Percentiles rank a stretch among this genome's conserved stretches.
Evolutionary conservation across 2,797 vertebrate species (phyloP).

Genomic region (Podarcis siculus): DNA sequence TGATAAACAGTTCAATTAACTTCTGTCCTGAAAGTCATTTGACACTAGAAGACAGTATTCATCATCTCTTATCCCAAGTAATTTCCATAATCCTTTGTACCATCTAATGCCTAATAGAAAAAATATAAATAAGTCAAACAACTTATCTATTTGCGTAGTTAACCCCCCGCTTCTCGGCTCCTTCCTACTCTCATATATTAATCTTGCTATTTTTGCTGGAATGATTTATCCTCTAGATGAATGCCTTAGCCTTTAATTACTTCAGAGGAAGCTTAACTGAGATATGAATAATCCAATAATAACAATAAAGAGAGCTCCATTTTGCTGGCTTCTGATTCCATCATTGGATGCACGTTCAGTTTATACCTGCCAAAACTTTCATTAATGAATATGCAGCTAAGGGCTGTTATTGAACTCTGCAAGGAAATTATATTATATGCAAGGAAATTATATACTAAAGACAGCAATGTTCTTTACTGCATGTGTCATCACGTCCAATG

Average conservation of each 20-base stretch:
- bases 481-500: not conserved
- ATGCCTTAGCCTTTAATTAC: constrained; percentile 56
- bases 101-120: constrained; percentile 43
- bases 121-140: not conserved
- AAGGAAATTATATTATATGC: constrained; percentile 10
- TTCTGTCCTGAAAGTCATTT: constrained; percentile 46
- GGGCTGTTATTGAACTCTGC: not conserved
- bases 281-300: constrained; percentile 51
- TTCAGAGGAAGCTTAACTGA: constrained; percentile 40
- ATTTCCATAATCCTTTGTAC: constrained; percentile 64
- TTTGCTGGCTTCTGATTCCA: constrained; percentile 16
- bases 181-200: constrained; percentile 9
- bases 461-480: not conserved
- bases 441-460: constrained; percentile 10
- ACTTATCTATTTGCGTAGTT: constrained; percentile 22
- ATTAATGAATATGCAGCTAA: constrained; percentile 9
- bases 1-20: constrained; percentile 60
- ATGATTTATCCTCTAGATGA: constrained; percentile 49
- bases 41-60: constrained; percentile 26
- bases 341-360: constrained; percentile 23
- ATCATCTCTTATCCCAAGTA: constrained; percentile 18
- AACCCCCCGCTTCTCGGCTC: not conserved
- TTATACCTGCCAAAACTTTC: not conserved
- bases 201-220: constrained; percentile 34
- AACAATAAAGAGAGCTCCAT: constrained; percentile 26